Evolutionary conservation across 2,113 vertebrate species (phyloP).

Genomic region (Balaeniceps rex): DNA sequence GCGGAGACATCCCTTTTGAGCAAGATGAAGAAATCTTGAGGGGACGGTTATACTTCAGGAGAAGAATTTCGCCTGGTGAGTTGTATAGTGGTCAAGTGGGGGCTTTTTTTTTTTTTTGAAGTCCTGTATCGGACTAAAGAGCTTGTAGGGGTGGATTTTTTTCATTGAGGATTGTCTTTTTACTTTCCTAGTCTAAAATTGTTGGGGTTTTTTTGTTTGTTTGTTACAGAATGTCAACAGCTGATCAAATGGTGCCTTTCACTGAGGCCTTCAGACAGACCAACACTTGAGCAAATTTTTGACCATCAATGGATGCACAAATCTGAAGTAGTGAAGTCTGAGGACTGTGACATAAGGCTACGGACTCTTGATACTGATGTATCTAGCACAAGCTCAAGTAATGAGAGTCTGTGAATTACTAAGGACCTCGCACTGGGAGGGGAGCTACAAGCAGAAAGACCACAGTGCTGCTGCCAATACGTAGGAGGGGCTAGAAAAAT

Average conservation of each 20-base stretch:
- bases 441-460: slow-evolving; percentile 69
- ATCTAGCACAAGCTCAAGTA: slow-evolving; percentile 96
- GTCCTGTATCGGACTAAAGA: no score
- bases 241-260: slow-evolving; percentile 97
- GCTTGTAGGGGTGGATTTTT: not conserved
- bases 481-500: slow-evolving; percentile 65
- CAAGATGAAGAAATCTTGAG: slow-evolving; percentile 95
- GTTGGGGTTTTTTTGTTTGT: not conserved
- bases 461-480: slow-evolving; percentile 71
- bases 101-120: not conserved
- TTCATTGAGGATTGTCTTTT: not conserved
- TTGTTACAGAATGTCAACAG: slow-evolving; percentile 89
- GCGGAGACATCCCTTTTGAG: slow-evolving; percentile 97
- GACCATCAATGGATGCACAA: slow-evolving; percentile 93
- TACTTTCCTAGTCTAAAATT: not conserved
- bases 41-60: slow-evolving; percentile 89
- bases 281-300: slow-evolving; percentile 94
- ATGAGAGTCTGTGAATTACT: slow-evolving; percentile 90
- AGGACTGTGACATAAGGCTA: slow-evolving; percentile 87
- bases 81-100: not conserved
- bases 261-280: slow-evolving; percentile 92
- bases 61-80: slow-evolving; percentile 89
- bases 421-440: slow-evolving; percentile 62
- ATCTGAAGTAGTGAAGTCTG: slow-evolving; percentile 77
- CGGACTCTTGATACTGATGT: slow-evolving; percentile 86